These are phyloP conservation scores for Elaphurus davidianus DNA, from an alignment of 2,113 vertebrate genomes.

Conservation along the genomic window DNA sequence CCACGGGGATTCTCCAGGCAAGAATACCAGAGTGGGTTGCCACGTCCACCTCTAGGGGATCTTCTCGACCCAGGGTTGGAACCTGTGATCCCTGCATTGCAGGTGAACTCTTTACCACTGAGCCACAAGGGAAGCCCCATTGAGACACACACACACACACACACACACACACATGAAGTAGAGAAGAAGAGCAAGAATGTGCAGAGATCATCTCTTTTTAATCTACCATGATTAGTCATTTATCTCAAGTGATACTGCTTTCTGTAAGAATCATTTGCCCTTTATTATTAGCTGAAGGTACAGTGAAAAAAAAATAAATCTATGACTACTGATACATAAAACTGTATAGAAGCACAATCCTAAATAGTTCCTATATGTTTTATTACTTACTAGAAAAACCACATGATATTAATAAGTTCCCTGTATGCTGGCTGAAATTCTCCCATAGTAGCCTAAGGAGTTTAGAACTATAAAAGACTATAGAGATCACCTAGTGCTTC, in stretches of 20 bases:
- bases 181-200: slow-evolving; percentile 20
- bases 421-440: neutral
- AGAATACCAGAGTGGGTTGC: neutral
- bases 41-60: neutral
- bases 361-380: neutral
- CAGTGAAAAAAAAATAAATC: slow-evolving; percentile 10
- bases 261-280: slow-evolving; percentile 69
- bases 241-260: slow-evolving; percentile 67
- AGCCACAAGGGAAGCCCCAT: fast-evolving
- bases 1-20: neutral
- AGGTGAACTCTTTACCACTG: neutral
- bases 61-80: neutral
- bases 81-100: neutral
- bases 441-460: neutral
- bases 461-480: neutral
- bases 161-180: neutral
- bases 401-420: neutral
- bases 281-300: slow-evolving; percentile 75
- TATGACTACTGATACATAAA: neutral
- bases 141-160: neutral
- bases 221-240: slow-evolving; percentile 65
- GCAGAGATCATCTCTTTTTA: slow-evolving; percentile 60
- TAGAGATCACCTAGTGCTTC: neutral
- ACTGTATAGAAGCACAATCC: neutral
- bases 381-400: neutral